Conservation (phyloP, 1,140 invertebrate genomes). For the Daktulosphaira vitifoliae region DNA sequence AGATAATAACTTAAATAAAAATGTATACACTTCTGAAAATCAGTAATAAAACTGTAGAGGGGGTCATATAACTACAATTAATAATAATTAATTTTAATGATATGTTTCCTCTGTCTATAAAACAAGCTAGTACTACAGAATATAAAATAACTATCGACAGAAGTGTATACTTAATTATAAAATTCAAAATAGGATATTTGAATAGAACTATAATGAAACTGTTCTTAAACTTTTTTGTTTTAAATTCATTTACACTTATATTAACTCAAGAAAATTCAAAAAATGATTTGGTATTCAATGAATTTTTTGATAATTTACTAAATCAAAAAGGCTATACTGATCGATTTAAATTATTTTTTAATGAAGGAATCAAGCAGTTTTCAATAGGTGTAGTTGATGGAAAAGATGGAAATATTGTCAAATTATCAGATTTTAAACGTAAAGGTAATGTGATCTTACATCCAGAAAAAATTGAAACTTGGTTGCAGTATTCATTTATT, state of each 20-base stretch:
- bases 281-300: conserved; percentile 7
- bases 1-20: too few relatives aligned
- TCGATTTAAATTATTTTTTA: conserved; percentile 4
- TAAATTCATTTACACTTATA: background rate
- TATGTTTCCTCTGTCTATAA: conserved; percentile 1
- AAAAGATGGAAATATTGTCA: conserved; percentile 9
- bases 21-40: too few relatives aligned
- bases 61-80: background rate
- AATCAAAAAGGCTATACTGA: background rate
- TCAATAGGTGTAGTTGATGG: conserved; percentile 17
- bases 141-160: background rate
- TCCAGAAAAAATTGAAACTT: conserved; percentile 3
- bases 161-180: background rate
- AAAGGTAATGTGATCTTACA: conserved; percentile 10
- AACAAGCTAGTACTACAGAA: background rate
- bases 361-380: conserved; percentile 19
- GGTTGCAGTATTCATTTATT: conserved; percentile 12
- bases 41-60: background rate
- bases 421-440: conserved; percentile 24
- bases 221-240: background rate
- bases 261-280: background rate
- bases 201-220: conserved; percentile 14
- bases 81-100: conserved; percentile 5
- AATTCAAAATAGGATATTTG: too few relatives aligned
- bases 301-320: conserved; percentile 1